phyloP scores from a whole-genome alignment of 2,113 vertebrate species.

The Gymnorhina tibicen region DNA sequence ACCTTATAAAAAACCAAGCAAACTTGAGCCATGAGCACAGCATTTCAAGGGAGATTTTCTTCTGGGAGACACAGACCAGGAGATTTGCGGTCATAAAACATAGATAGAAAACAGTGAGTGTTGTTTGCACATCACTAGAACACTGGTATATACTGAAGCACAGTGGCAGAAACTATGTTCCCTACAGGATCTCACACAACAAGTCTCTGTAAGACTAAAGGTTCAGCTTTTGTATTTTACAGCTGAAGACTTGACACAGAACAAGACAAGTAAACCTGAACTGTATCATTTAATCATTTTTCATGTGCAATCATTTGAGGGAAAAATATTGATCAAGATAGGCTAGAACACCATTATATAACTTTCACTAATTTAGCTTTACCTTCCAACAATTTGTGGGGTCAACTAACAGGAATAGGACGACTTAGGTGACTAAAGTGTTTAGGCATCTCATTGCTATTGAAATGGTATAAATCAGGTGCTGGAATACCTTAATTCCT shows the following conservation, averaged over 20 bases:
- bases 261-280: neutral
- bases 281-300: neutral
- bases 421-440: neutral
- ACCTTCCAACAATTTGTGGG: neutral
- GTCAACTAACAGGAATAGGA: neutral
- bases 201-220: neutral
- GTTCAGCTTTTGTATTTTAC: neutral
- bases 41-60: neutral
- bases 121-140: neutral
- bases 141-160: neutral
- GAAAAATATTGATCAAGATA: neutral
- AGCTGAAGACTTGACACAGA: neutral
- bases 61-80: neutral
- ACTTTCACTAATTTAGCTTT: neutral
- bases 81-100: neutral
- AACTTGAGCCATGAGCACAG: rapidly evolving
- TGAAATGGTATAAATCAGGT: neutral
- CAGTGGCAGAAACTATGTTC: neutral
- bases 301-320: neutral
- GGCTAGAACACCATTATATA: neutral
- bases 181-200: neutral
- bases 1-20: neutral
- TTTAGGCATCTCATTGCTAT: neutral
- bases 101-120: neutral
- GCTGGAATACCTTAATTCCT: neutral